These are phyloP conservation scores for Zophobas morio DNA, from an alignment of 1,140 invertebrate genomes.

Conservation along the genomic window DNA sequence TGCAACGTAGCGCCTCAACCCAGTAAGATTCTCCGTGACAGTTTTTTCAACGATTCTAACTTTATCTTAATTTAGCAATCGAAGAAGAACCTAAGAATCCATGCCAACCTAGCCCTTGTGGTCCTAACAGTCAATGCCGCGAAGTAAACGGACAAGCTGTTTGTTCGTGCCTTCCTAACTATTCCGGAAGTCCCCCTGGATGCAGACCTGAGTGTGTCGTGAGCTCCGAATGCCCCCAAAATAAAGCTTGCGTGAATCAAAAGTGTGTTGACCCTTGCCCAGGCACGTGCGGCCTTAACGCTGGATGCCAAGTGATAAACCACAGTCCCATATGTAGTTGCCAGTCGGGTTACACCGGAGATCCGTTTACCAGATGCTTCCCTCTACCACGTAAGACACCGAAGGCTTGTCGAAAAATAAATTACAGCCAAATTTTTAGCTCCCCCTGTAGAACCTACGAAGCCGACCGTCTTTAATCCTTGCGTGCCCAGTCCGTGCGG, in stretches of 20 bases:
- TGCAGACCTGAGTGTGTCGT: slow-evolving; percentile 73
- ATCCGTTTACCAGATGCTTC: slow-evolving; percentile 76
- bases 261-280: slow-evolving; percentile 81
- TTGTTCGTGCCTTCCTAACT: slow-evolving; percentile 75
- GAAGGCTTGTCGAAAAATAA: not conserved
- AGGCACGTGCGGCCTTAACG: slow-evolving; percentile 76
- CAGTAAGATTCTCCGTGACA: slow-evolving; percentile 8
- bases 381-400: slow-evolving; percentile 69
- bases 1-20: slow-evolving; percentile 68
- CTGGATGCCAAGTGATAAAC: slow-evolving; percentile 75
- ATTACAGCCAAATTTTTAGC: slow-evolving; percentile 46
- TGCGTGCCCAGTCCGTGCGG: slow-evolving; percentile 87
- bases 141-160: slow-evolving; percentile 77
- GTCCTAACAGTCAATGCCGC: slow-evolving; percentile 76
- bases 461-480: slow-evolving; percentile 69
- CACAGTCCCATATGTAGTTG: slow-evolving; percentile 77
- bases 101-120: slow-evolving; percentile 74
- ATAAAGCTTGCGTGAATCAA: slow-evolving; percentile 78
- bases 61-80: slow-evolving; percentile 44
- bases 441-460: slow-evolving; percentile 55
- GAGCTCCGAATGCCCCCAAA: slow-evolving; percentile 75
- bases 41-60: not conserved
- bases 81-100: slow-evolving; percentile 66
- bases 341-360: slow-evolving; percentile 72
- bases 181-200: slow-evolving; percentile 73